phyloP scores from a whole-genome alignment of 2,113 vertebrate genomes.

The Megaceryle maxima region DNA sequence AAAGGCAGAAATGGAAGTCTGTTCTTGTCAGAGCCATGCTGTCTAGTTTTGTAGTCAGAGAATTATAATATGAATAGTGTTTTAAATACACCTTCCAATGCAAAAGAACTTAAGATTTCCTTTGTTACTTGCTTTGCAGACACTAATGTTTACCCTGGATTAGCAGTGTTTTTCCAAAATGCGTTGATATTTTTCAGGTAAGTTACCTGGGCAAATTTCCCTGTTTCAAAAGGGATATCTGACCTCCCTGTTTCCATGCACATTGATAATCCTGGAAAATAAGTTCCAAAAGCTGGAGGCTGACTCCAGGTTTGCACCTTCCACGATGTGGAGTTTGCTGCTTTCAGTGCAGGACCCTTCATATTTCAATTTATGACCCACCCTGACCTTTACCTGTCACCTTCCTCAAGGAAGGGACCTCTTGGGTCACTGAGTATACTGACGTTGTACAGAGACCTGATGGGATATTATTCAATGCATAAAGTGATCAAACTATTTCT shows the following conservation, averaged over 20 bases:
- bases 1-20: background rate
- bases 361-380: background rate
- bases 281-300: background rate
- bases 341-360: background rate
- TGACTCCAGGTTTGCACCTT: background rate
- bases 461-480: background rate
- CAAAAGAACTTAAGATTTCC: background rate
- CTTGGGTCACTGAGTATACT: background rate
- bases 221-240: background rate
- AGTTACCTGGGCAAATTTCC: conserved; percentile 32
- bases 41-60: background rate
- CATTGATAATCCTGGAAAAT: background rate
- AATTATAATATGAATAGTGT: background rate
- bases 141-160: conserved; percentile 84
- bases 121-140: conserved; percentile 64
- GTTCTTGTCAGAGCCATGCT: background rate
- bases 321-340: background rate
- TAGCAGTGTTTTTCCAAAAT: conserved; percentile 96
- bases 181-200: conserved; percentile 94
- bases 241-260: background rate
- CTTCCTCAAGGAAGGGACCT: background rate
- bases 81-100: background rate
- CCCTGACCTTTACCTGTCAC: background rate
- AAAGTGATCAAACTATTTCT: background rate
- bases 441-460: background rate